phyloP scores from a whole-genome alignment of 2,888 invertebrate genomes.

The Orthosia cruda region DNA sequence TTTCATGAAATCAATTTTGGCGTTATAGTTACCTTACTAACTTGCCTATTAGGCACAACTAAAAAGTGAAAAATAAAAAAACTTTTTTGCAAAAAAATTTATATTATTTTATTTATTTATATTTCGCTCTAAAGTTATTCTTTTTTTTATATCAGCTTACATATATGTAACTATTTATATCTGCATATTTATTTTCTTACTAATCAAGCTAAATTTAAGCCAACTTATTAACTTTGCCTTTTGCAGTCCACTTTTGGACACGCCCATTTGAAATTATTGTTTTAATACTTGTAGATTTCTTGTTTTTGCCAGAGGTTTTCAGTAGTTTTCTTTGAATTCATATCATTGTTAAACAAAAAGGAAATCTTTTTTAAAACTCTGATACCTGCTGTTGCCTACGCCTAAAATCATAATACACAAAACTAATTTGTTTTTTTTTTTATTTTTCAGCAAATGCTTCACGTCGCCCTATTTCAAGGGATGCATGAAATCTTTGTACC shows the following conservation, averaged over 20 bases:
- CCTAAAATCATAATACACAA: background rate
- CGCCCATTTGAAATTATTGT: background rate
- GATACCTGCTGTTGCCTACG: conserved; percentile 23
- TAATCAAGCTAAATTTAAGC: conserved; percentile 11
- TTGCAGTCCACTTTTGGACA: conserved; percentile 6
- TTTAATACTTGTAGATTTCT: background rate
- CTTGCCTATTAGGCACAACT: too few relatives aligned
- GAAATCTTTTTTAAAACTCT: background rate
- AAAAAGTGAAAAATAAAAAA: too few relatives aligned
- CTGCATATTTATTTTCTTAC: conserved; percentile 16
- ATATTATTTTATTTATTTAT: conserved; percentile 31
- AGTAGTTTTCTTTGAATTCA: background rate
- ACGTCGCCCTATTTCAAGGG: conserved; percentile 95
- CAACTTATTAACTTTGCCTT: background rate
- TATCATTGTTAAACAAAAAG: background rate
- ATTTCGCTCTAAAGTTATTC: background rate
- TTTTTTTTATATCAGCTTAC: background rate
- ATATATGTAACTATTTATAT: too few relatives aligned
- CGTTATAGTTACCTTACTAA: too few relatives aligned
- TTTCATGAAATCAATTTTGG: too few relatives aligned
- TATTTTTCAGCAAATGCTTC: conserved; percentile 94
- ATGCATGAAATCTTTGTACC: conserved; percentile 95
- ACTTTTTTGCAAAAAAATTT: too few relatives aligned
- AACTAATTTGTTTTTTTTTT: conserved; percentile 49
- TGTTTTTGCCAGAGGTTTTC: background rate